Conservation (phyloP, 2,888 invertebrate genomes). For the Amphipoea lucens region DNA sequence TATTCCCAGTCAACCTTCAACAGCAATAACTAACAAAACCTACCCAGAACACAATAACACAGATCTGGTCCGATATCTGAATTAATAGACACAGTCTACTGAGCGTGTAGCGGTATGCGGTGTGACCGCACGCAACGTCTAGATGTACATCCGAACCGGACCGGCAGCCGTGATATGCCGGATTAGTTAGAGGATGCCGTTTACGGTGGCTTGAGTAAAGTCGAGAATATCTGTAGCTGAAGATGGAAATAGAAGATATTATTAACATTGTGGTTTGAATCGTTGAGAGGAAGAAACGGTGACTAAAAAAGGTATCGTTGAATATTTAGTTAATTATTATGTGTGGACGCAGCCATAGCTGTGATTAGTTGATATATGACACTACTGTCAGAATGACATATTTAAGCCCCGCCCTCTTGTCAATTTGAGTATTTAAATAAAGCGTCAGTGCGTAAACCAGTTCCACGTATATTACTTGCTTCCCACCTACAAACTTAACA, state of each 20-base stretch:
- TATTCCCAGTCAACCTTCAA: too few relatives aligned
- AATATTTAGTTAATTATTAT: too few relatives aligned
- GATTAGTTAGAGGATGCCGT: conserved; percentile 20
- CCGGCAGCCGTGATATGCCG: conserved; percentile 12
- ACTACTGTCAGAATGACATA: too few relatives aligned
- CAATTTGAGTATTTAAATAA: too few relatives aligned
- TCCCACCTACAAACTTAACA: too few relatives aligned
- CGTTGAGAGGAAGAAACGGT: too few relatives aligned
- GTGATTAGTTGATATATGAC: too few relatives aligned
- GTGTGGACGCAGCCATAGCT: too few relatives aligned
- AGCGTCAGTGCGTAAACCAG: too few relatives aligned
- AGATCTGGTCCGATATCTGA: conserved; percentile 30
- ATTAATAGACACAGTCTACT: conserved; percentile 39
- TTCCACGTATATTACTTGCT: too few relatives aligned
- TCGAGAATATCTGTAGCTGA: neutral
- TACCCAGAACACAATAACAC: conserved; percentile 13
- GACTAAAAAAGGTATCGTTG: too few relatives aligned
- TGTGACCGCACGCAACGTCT: conserved; percentile 34
- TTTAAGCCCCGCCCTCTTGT: too few relatives aligned
- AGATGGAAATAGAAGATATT: neutral
- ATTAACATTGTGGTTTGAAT: neutral
- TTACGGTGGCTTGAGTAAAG: conserved; percentile 25
- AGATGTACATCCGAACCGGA: conserved; percentile 5
- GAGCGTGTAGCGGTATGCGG: conserved; percentile 34
- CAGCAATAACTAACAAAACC: conserved; percentile 7